phyloP scores from a whole-genome alignment of 2,888 invertebrate species.

The Heliconius hortense region DNA sequence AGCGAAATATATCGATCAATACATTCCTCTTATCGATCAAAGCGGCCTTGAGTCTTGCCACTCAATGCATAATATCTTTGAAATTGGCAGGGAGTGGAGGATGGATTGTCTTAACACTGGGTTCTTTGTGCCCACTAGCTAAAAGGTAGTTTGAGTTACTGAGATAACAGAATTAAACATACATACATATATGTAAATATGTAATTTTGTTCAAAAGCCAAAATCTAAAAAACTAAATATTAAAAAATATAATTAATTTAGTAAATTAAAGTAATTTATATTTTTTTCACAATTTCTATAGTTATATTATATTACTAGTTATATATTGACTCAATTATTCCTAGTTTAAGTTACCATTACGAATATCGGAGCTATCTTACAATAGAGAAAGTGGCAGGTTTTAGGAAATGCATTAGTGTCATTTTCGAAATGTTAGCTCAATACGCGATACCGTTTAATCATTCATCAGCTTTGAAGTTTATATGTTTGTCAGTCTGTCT shows the following conservation, averaged over 20 bases:
- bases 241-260: too few species aligned
- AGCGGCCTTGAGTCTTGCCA: background rate
- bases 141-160: too few species aligned
- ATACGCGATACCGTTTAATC: slow-evolving; percentile 11
- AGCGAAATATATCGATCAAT: background rate
- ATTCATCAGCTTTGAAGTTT: slow-evolving; percentile 18
- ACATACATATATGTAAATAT: background rate
- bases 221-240: too few species aligned
- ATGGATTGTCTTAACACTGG: background rate
- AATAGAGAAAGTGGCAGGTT: background rate
- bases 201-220: too few species aligned
- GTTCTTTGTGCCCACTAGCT: background rate
- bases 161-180: background rate
- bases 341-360: background rate
- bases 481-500: slow-evolving; percentile 20
- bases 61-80: background rate
- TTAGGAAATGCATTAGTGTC: slow-evolving; percentile 19
- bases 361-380: background rate
- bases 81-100: slow-evolving; percentile 5
- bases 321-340: background rate
- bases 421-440: background rate
- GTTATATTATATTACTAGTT: too few species aligned
- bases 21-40: background rate
- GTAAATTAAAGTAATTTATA: too few species aligned
- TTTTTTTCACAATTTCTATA: too few species aligned